phyloP scores from a whole-genome alignment of 2,113 vertebrate genomes.

The Gallinago undulata region DNA sequence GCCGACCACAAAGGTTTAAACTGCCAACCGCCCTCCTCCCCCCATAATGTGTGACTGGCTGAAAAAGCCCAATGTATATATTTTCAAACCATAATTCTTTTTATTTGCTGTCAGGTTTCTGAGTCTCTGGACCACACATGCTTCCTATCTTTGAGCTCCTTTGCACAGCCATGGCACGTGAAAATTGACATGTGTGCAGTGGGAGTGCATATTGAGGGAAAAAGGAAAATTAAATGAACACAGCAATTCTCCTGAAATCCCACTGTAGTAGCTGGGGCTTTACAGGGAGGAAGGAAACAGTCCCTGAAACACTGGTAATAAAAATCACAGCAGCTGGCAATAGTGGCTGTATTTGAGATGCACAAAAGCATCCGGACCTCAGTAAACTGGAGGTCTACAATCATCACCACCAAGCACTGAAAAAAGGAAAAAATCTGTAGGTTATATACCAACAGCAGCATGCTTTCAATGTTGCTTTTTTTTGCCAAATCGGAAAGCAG shows the following conservation, averaged over 20 bases:
- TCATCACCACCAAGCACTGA: background rate
- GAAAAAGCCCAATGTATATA: background rate
- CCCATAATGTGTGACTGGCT: background rate
- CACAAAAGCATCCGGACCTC: background rate
- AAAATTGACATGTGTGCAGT: background rate
- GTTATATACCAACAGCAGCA: background rate
- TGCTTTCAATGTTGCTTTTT: background rate
- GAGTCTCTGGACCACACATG: conserved; percentile 26
- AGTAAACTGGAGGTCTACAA: background rate
- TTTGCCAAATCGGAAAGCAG: background rate
- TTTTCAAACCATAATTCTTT: conserved; percentile 21
- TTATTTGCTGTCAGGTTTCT: conserved; percentile 27
- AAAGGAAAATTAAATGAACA: background rate
- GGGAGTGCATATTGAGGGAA: background rate
- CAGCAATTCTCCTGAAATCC: background rate
- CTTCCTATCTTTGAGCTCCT: conserved; percentile 30
- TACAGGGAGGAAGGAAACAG: background rate
- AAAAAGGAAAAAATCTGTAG: background rate
- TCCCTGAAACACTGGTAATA: background rate
- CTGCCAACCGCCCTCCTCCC: background rate
- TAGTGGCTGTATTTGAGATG: background rate
- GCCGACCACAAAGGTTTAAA: background rate
- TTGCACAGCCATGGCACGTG: background rate
- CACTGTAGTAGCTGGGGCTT: background rate
- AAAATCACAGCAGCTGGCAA: background rate